Evolutionary conservation across 2,113 vertebrate genomes (phyloP).

Genomic region (Dissostichus mawsoni): DNA sequence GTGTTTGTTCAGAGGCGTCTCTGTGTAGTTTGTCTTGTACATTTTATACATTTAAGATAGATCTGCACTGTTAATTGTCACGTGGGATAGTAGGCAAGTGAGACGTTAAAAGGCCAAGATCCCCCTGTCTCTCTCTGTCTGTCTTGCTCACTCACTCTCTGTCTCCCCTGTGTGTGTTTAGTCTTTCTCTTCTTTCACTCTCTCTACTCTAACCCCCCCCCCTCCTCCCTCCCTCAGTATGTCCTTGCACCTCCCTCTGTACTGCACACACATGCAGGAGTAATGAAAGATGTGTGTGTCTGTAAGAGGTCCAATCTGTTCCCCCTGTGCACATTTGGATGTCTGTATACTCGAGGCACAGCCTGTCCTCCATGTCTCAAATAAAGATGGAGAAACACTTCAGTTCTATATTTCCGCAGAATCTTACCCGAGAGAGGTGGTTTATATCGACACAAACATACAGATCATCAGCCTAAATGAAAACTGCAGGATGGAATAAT

Average conservation of each 20-base stretch:
- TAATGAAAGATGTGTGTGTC: constrained; percentile 7
- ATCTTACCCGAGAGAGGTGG: not conserved
- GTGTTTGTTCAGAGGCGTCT: not conserved
- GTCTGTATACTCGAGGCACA: not conserved
- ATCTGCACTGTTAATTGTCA: too few relatives aligned
- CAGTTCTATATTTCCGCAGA: not conserved
- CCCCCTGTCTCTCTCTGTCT: constrained; percentile 16
- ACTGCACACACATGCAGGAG: not conserved
- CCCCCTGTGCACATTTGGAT: not conserved
- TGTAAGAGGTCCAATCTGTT: constrained; percentile 12
- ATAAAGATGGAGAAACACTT: constrained; percentile 7
- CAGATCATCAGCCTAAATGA: not conserved
- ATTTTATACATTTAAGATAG: not conserved
- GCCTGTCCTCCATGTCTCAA: constrained; percentile 7
- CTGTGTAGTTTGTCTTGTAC: not conserved
- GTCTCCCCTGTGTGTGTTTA: constrained; percentile 13
- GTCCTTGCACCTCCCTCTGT: not conserved
- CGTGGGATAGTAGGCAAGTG: constrained; percentile 4
- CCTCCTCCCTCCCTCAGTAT: not conserved
- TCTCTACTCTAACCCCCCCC: not conserved
- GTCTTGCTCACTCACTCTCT: constrained; percentile 11
- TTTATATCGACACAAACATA: constrained; percentile 9
- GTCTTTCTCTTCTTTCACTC: constrained; percentile 1
- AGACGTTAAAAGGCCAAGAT: constrained; percentile 41
- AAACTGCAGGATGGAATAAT: not conserved